Evolutionary conservation across 2,113 vertebrate species (phyloP), one percentile per base, ranked within the genome.

Genomic region (Thamnophis sirtalis): DNA sequence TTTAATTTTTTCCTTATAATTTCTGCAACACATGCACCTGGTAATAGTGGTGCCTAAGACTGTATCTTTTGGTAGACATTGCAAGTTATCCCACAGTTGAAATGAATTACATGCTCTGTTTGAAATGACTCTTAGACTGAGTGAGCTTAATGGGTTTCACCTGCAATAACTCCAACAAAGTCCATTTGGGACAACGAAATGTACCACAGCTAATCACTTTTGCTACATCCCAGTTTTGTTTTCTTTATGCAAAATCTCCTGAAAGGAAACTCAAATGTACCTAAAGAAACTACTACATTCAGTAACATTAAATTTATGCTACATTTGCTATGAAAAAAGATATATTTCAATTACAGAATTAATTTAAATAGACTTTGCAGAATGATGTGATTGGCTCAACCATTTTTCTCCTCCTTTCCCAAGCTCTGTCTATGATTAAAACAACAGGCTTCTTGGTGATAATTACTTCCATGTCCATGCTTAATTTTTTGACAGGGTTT

Each of bases 111-210:
- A 56, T 5, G 55, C 48, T 90, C 13, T n/a, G 91, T 38, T 19
- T 13, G 73, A 90, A 84, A 2, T 54, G 54, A 90, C 51, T 84
- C 85, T 56, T 50, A 90, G 93, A 28, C 17, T 33, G 51, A 87
- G 51, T 13, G 89, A 56, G 0, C 33, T 22, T 22, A 93, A 92
- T 9, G 17, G 21, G 1, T 90, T 94, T 92, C 90, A 95, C 87
- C 54, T 88, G 6, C 51, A 24, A 28, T 33, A 93, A 55, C 56
- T 88, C 26, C 17, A 56, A 54, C 91, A 38, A 68, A 17, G 54
- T 91, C 91, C 85, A 28, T 68, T 4, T 10, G 88, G 88, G 92
- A 92, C 54, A 54, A 84, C 28, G 38, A 91, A 51, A n/a, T 2
- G 9, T 0, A 21, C 19, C 93, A 28, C 63, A 93, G 63, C 17